A percentile compares a stretch with the other conserved stretches of the same genome.
Conservation (phyloP, 2,888 invertebrate species). For the Caenorhabditis virilis region DNA sequence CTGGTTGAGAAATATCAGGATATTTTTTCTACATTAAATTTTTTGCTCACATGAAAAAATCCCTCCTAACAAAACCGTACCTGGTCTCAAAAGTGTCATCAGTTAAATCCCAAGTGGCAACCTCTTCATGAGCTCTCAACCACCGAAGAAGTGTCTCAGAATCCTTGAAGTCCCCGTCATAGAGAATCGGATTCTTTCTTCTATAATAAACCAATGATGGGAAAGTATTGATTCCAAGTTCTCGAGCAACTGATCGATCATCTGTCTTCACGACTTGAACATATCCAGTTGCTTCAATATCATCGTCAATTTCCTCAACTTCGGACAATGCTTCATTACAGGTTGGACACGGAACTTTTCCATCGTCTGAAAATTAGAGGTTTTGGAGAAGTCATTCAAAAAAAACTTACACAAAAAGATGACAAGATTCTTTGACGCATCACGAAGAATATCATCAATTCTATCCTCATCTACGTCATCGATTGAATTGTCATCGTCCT, state of each 20-base stretch:
- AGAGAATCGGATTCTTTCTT: slow-evolving; percentile 92
- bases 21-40: no score
- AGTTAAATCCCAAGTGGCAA: slow-evolving; percentile 63
- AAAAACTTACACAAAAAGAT: slow-evolving; percentile 87
- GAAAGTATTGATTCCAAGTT: slow-evolving; percentile 92
- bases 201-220: slow-evolving; percentile 95
- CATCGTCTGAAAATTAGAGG: slow-evolving; percentile 59
- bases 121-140: slow-evolving; percentile 68
- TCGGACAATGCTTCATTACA: slow-evolving; percentile 83
- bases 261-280: slow-evolving; percentile 68
- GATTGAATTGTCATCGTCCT: slow-evolving; percentile 53
- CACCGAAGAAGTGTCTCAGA: slow-evolving; percentile 65
- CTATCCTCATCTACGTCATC: slow-evolving; percentile 90
- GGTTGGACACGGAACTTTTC: slow-evolving; percentile 81
- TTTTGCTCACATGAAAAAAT: no score
- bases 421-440: slow-evolving; percentile 91
- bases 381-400: not conserved
- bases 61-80: no score
- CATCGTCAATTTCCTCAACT: slow-evolving; percentile 90
- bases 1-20: not conserved
- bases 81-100: slow-evolving; percentile 65
- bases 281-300: slow-evolving; percentile 74
- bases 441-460: slow-evolving; percentile 89
- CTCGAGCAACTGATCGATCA: slow-evolving; percentile 78
- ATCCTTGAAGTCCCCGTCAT: slow-evolving; percentile 76